Evolutionary conservation across 2,888 invertebrate genomes (phyloP), one percentile per base, ranked within the genome.

Genomic region (Serrognathus titanus): DNA sequence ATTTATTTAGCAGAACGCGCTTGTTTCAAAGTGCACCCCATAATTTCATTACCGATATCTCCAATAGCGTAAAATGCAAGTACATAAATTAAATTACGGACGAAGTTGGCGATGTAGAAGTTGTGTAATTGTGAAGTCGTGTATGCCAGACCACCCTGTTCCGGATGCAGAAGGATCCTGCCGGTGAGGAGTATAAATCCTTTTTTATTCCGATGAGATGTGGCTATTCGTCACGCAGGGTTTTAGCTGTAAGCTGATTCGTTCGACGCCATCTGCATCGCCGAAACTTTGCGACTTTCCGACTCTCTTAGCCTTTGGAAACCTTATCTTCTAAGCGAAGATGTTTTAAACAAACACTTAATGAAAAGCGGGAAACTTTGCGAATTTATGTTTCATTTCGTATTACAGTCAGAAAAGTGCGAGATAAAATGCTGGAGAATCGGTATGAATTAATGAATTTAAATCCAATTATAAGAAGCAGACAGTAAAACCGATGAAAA

Each of bases 161-260:
- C 43, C 13, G 43, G n/a, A 43, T 39, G n/a, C 39, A 39, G 10
- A 31, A 31, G 16, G 12, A 10, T 43, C 43, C 43, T 4, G 43
- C 16, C 9, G 43, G 16, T 11, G 39, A 39, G 43, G 57, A 63
- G 63, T 63, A 57, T 63, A 62, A 64, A 63, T 63, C 62, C 60
- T 60, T 63, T 64, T 65, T 62, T 67, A 64, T 66, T 63, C 65
- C 60, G 63, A 66, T 65, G 66, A 67, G 63, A 65, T 66, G 66
- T 60, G 65, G 65, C 65, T 58, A 66, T 67, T 66, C 64, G 66
- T 68, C 67, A 67, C 67, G 66, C 64, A 66, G 65, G 55, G 62
- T 66, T 65, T 63, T 62, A 60, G 62, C 63, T 63, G 65, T 66
- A 68, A 66, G 64, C 66, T 64, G 61, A 67, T 64, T 64, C 62